phyloP scores from a whole-genome alignment of 1,140 invertebrate species.

The Drosophila parabipectinata region DNA sequence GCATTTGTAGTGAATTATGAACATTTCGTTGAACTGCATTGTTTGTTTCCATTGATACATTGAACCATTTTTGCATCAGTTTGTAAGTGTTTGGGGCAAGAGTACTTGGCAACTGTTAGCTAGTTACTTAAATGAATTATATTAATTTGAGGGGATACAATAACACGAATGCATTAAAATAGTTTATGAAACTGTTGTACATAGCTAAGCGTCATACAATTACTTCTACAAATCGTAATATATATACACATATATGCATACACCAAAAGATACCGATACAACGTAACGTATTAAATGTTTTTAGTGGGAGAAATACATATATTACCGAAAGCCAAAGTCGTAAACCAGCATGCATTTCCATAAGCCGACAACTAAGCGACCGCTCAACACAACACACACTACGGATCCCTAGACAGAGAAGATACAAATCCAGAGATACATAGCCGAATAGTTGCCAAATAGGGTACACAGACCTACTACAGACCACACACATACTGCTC shows the following conservation, averaged over 20 bases:
- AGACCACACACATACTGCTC: constrained; percentile 36
- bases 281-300: constrained; percentile 55
- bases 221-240: constrained; percentile 43
- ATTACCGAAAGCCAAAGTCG: constrained; percentile 70
- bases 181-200: constrained; percentile 81
- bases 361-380: constrained; percentile 39
- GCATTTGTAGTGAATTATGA: constrained; percentile 66
- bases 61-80: constrained; percentile 52
- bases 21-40: constrained; percentile 63
- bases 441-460: constrained; percentile 71
- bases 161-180: constrained; percentile 57
- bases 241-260: constrained; percentile 27
- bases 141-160: constrained; percentile 55
- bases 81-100: constrained; percentile 57
- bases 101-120: constrained; percentile 75
- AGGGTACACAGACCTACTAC: constrained; percentile 22
- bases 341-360: constrained; percentile 80
- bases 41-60: constrained; percentile 56
- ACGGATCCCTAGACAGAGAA: constrained; percentile 10
- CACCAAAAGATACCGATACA: constrained; percentile 39
- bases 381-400: constrained; percentile 41
- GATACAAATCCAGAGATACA: constrained; percentile 30
- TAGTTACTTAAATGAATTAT: constrained; percentile 78
- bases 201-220: constrained; percentile 67
- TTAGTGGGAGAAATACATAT: constrained; percentile 43